These are phyloP conservation scores for Aleiodes leptofemur DNA, from an alignment of 2,888 invertebrate species.

Conservation along the genomic window DNA sequence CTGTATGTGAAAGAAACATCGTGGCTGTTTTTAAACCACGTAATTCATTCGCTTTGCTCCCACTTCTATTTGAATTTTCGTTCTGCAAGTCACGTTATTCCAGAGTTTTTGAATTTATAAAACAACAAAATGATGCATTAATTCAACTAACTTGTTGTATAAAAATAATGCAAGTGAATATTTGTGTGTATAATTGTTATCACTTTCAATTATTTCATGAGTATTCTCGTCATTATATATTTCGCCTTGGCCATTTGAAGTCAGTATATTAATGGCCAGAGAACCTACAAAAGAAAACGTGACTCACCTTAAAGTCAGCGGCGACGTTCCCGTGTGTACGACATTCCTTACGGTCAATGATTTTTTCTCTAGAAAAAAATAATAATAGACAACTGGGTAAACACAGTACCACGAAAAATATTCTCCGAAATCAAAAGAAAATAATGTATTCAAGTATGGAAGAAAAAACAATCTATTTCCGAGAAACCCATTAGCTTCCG, in stretches of 20 bases:
- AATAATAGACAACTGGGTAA: background rate
- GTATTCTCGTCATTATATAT: background rate
- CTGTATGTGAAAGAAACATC: background rate
- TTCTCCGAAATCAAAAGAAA: background rate
- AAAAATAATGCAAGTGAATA: too few species aligned
- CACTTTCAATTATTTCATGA: background rate
- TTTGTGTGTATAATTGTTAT: too few species aligned
- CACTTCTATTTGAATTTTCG: background rate
- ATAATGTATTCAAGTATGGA: too few species aligned
- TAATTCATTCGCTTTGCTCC: constrained; percentile 10
- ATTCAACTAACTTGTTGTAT: background rate
- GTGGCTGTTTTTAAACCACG: background rate
- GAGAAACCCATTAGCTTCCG: constrained; percentile 12
- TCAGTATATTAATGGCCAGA: constrained; percentile 8
- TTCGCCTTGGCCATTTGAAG: constrained; percentile 5
- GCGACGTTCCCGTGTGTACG: constrained; percentile 26
- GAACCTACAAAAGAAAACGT: background rate
- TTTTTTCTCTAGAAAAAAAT: background rate
- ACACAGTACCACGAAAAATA: background rate
- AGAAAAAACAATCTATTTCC: constrained; percentile 1
- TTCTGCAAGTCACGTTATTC: background rate
- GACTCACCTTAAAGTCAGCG: constrained; percentile 6
- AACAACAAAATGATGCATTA: background rate
- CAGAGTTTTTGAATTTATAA: background rate
- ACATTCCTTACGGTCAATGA: constrained; percentile 21